These are phyloP conservation scores for Phania funesta DNA, from an alignment of 2,888 invertebrate genomes.

Conservation along the genomic window DNA sequence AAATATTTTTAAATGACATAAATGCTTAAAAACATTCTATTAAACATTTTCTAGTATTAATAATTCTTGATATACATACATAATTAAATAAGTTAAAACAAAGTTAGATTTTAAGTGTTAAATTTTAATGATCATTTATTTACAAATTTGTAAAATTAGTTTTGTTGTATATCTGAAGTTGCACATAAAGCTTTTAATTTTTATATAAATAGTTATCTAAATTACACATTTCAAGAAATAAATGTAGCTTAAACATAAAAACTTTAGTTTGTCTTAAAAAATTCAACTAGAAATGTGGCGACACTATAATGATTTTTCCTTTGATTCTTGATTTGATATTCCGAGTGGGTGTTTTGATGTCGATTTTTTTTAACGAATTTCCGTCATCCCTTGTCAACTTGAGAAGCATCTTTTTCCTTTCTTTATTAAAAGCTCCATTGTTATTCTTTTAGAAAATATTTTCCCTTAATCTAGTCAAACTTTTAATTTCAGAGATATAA, in stretches of 20 bases:
- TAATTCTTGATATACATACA: background rate
- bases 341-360: too few species aligned
- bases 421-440: too few species aligned
- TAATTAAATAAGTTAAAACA: background rate
- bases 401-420: too few species aligned
- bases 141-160: conserved; percentile 2
- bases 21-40: background rate
- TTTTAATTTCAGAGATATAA: too few species aligned
- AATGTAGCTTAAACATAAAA: conserved; percentile 36
- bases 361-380: too few species aligned
- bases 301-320: too few species aligned
- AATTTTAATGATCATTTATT: conserved; percentile 20
- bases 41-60: background rate
- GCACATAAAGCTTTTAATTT: background rate
- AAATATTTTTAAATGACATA: background rate
- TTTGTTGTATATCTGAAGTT: background rate
- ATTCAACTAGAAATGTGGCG: too few species aligned
- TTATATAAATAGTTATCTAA: conserved; percentile 12
- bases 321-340: too few species aligned
- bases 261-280: too few species aligned
- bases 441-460: too few species aligned
- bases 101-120: conserved; percentile 48
- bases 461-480: too few species aligned
- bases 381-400: too few species aligned
- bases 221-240: conserved; percentile 36